A percentile compares a stretch with the other conserved stretches of the same genome.
These are phyloP conservation scores for Drosophila mulleri DNA, from an alignment of 2,888 invertebrate genomes.

Conservation along the genomic window DNA sequence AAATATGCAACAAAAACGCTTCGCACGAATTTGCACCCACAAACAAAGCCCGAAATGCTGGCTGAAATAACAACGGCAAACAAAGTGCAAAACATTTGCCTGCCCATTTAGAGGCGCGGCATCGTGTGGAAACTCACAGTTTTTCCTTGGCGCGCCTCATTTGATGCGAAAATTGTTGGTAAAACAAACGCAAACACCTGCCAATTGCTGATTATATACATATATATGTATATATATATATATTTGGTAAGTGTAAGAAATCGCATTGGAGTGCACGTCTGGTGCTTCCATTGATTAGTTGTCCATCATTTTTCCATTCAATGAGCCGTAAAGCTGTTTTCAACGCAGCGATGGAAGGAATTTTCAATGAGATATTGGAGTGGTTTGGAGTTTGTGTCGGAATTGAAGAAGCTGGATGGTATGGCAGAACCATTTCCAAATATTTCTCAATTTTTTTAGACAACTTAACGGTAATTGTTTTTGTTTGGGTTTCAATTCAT, in stretches of 20 bases:
- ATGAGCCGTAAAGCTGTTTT: constrained; percentile 61
- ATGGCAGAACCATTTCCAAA: no score
- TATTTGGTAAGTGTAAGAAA: background rate
- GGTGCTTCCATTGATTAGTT: constrained; percentile 76
- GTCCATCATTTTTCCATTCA: constrained; percentile 84
- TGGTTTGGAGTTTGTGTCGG: background rate
- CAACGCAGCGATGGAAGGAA: background rate
- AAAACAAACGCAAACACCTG: constrained; percentile 83
- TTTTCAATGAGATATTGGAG: background rate
- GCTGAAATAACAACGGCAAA: constrained; percentile 46
- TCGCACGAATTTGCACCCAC: constrained; percentile 60
- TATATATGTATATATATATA: constrained; percentile 23
- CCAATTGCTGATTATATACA: constrained; percentile 45
- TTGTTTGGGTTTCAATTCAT: background rate
- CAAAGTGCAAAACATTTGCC: constrained; percentile 77
- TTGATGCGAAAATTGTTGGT: constrained; percentile 82
- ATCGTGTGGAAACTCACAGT: background rate
- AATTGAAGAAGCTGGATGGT: no score
- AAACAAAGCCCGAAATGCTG: constrained; percentile 45
- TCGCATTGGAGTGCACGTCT: constrained; percentile 13
- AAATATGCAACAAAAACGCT: constrained; percentile 53
- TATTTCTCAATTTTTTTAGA: background rate
- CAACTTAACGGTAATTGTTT: background rate
- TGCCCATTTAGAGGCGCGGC: constrained; percentile 42
- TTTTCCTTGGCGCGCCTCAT: constrained; percentile 51